phyloP scores from a whole-genome alignment of 2,113 vertebrate species.

The Gyps fulvus region DNA sequence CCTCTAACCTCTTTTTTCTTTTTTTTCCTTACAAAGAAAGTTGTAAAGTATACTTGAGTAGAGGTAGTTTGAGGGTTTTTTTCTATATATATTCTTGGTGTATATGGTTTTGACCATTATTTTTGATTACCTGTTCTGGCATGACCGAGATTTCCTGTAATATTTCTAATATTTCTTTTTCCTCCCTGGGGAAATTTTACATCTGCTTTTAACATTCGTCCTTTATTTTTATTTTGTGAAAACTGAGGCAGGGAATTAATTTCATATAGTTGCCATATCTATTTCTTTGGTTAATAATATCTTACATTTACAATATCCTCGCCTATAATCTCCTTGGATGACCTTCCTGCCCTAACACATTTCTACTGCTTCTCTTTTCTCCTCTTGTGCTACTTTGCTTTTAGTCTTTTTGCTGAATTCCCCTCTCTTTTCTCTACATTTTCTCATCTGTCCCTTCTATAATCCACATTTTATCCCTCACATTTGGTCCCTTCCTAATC shows the following conservation, averaged over 20 bases:
- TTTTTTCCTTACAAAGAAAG: neutral
- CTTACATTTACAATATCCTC: slow-evolving; percentile 59
- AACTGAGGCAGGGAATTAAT: slow-evolving; percentile 64
- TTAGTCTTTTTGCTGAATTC: neutral
- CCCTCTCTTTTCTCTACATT: neutral
- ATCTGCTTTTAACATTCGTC: slow-evolving; percentile 67
- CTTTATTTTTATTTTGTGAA: slow-evolving; percentile 65
- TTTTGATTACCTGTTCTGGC: slow-evolving; percentile 74
- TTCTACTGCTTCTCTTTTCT: slow-evolving; percentile 26
- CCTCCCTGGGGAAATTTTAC: slow-evolving; percentile 70
- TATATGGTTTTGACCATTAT: slow-evolving; percentile 60
- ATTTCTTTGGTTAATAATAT: slow-evolving; percentile 63
- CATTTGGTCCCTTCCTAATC: neutral
- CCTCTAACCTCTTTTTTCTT: neutral
- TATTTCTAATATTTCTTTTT: slow-evolving; percentile 71
- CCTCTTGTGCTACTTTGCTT: slow-evolving; percentile 12
- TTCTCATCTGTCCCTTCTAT: neutral
- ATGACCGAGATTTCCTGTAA: slow-evolving; percentile 69
- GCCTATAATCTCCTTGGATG: slow-evolving; percentile 26
- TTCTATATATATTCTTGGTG: slow-evolving; percentile 19
- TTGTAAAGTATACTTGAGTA: neutral
- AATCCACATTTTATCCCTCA: neutral
- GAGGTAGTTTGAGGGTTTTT: neutral
- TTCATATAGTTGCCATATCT: slow-evolving; percentile 56
- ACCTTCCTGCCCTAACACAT: slow-evolving; percentile 2